Percentiles rank a stretch among this genome's conserved stretches.
These are phyloP conservation scores for Scrobipalpa atriplicella DNA, from an alignment of 2,888 invertebrate species.

Conservation along the genomic window DNA sequence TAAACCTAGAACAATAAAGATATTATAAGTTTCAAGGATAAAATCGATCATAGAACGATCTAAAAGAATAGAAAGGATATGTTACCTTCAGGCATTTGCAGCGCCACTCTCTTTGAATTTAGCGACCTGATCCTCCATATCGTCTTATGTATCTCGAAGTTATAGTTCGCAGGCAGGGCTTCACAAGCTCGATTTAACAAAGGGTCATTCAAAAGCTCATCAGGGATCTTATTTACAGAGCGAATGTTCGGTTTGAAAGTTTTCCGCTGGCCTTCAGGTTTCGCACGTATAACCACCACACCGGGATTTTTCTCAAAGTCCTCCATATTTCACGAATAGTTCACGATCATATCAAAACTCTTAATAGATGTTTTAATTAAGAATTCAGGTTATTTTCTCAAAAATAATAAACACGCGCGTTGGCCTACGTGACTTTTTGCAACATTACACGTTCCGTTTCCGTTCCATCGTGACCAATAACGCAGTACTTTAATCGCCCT, in stretches of 20 bases:
- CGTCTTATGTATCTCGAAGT: constrained; percentile 98
- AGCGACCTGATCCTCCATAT: constrained; percentile 96
- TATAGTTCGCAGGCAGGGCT: constrained; percentile 95
- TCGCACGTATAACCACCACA: constrained; percentile 89
- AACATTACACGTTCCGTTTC: constrained; percentile 52
- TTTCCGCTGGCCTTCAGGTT: constrained; percentile 87
- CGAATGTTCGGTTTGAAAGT: constrained; percentile 89
- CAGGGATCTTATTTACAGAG: constrained; percentile 90
- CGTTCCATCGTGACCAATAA: constrained; percentile 32
- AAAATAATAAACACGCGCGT: constrained; percentile 68
- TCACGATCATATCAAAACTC: constrained; percentile 28
- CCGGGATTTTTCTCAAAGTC: constrained; percentile 62
- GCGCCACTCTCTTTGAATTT: constrained; percentile 93
- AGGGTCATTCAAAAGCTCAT: constrained; percentile 89
- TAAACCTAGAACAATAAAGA: constrained; percentile 78
- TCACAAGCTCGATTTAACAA: constrained; percentile 88
- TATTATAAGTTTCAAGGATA: neutral
- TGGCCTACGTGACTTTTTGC: constrained; percentile 79
- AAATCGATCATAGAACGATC: constrained; percentile 20
- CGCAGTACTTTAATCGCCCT: neutral
- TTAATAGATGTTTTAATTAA: constrained; percentile 29
- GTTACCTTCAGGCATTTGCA: constrained; percentile 97
- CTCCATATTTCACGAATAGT: constrained; percentile 54
- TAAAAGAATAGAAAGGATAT: constrained; percentile 15
- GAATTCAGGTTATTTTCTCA: constrained; percentile 50